Evolutionary conservation across 2,113 vertebrate species (phyloP).

Genomic region (Catharus bicknelli): DNA sequence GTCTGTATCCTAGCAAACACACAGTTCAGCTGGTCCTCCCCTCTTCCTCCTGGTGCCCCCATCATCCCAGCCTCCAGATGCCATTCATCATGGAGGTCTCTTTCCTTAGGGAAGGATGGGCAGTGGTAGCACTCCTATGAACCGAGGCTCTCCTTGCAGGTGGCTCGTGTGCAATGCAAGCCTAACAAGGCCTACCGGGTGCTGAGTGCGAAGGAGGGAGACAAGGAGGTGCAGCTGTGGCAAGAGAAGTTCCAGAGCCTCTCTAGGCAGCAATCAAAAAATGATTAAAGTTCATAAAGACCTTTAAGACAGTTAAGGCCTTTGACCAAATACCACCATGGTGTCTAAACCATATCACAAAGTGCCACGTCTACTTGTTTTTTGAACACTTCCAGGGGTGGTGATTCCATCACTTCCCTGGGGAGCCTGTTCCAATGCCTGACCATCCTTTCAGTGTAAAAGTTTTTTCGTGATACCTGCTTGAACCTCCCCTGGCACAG

Average conservation of each 20-base stretch:
- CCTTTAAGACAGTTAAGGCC: not conserved
- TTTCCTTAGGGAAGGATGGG: not conserved
- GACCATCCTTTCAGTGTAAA: not conserved
- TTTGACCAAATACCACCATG: not conserved
- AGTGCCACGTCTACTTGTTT: not conserved
- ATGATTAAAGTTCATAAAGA: not conserved
- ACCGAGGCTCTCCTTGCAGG: conserved; percentile 32
- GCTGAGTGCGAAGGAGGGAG: conserved; percentile 52
- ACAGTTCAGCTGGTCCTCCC: not conserved
- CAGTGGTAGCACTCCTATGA: no score
- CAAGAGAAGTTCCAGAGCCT: conserved; percentile 51
- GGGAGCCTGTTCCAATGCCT: not conserved
- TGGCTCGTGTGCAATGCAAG: conserved; percentile 42
- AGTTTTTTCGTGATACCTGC: not conserved
- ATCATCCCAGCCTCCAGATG: not conserved
- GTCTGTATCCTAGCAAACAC: not conserved
- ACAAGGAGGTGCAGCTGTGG: conserved; percentile 62
- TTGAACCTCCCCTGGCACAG: not conserved
- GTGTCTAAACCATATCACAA: not conserved
- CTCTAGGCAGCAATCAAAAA: not conserved
- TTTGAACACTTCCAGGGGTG: not conserved
- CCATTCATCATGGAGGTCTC: not conserved
- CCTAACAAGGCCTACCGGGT: not conserved
- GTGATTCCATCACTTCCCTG: not conserved
- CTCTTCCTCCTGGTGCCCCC: not conserved